Conservation (phyloP, 2,113 vertebrate genomes). For the Grus americana region DNA sequence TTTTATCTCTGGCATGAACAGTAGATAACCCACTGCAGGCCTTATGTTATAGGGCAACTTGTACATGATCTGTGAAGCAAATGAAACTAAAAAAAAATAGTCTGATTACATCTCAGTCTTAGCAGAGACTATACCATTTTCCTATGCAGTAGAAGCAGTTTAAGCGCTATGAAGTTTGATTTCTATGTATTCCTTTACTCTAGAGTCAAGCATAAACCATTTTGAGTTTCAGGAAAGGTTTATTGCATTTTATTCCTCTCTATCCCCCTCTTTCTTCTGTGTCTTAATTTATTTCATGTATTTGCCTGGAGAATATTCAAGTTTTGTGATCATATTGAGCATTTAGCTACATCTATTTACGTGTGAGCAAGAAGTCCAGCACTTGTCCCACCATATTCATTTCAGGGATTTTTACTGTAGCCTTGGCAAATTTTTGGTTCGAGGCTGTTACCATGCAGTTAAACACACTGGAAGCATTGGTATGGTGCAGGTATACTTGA, state of each 20-base stretch:
- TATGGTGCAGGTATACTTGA: background rate
- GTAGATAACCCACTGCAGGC: background rate
- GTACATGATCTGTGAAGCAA: background rate
- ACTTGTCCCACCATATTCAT: background rate
- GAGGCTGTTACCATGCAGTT: background rate
- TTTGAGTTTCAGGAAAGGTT: background rate
- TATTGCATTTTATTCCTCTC: background rate
- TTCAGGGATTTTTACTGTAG: background rate
- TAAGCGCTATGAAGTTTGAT: background rate
- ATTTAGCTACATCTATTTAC: background rate
- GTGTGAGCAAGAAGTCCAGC: background rate
- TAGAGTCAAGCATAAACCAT: background rate
- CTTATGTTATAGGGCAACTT: background rate
- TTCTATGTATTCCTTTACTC: background rate
- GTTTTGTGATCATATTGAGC: background rate
- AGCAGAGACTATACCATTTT: background rate
- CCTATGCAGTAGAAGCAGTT: background rate
- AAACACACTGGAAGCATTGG: background rate
- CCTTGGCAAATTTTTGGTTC: background rate
- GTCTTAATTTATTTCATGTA: background rate
- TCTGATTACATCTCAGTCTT: background rate
- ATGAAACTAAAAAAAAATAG: background rate
- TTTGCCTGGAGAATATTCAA: background rate
- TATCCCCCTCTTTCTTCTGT: background rate
- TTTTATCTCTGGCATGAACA: background rate